Conservation (phyloP, 2,888 invertebrate genomes). For the Anoncus sp. region DNA sequence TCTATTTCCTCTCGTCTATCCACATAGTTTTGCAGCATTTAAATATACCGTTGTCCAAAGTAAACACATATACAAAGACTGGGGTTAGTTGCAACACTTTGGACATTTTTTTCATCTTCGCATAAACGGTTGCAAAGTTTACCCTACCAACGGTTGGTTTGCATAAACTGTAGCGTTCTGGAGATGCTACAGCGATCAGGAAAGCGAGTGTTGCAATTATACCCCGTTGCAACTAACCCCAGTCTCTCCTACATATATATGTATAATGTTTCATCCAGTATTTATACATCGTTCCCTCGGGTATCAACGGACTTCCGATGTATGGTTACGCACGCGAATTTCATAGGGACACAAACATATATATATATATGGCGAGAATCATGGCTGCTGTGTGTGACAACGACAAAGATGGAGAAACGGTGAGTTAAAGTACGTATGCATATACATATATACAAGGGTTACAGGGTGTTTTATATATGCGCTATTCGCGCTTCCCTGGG, state of each 20-base stretch:
- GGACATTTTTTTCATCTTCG: too few species aligned
- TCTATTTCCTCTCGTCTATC: neutral
- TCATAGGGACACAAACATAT: neutral
- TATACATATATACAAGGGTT: neutral
- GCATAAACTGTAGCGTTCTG: too few species aligned
- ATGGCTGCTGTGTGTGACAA: neutral
- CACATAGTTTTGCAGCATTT: neutral
- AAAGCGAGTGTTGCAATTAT: too few species aligned
- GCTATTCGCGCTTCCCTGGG: constrained; percentile 20
- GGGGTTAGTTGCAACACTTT: too few species aligned
- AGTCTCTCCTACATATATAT: neutral
- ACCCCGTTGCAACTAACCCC: too few species aligned
- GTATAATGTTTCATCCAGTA: neutral
- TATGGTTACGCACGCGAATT: constrained; percentile 5
- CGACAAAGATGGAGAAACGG: neutral
- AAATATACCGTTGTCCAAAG: too few species aligned
- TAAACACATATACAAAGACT: too few species aligned
- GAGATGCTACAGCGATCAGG: too few species aligned
- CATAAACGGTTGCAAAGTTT: too few species aligned
- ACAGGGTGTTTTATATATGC: constrained; percentile 5
- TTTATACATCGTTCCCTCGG: constrained; percentile 30
- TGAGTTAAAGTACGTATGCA: neutral
- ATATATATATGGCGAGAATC: neutral
- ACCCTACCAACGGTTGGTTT: too few species aligned
- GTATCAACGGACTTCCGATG: constrained; percentile 22